Percentiles rank a stretch among this genome's conserved stretches.
Conservation (phyloP, 2,888 invertebrate genomes). For the Phrixothrix hirtus region DNA sequence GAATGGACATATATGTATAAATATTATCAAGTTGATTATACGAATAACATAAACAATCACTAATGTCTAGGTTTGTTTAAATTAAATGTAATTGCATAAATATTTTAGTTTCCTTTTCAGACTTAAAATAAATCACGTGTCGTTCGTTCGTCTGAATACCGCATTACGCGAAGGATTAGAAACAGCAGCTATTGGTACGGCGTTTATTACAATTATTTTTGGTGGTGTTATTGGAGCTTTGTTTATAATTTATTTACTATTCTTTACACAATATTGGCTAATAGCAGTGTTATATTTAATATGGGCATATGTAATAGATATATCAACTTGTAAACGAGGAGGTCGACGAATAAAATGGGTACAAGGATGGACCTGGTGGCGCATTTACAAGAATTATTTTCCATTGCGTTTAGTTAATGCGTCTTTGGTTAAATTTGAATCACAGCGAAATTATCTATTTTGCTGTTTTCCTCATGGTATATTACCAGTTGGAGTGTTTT, state of each 20-base stretch:
- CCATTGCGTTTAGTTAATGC: slow-evolving; percentile 81
- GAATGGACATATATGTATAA: too few relatives aligned
- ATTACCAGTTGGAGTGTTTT: slow-evolving; percentile 77
- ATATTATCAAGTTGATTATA: too few relatives aligned
- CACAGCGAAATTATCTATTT: slow-evolving; percentile 80
- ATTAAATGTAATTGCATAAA: too few relatives aligned
- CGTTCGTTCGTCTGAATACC: too few relatives aligned
- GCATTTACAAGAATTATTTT: slow-evolving; percentile 79
- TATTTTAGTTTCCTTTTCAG: too few relatives aligned
- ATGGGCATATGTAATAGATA: slow-evolving; percentile 66
- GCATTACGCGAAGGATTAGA: slow-evolving; percentile 80
- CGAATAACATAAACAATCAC: too few relatives aligned
- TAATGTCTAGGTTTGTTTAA: too few relatives aligned
- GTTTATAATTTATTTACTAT: slow-evolving; percentile 62
- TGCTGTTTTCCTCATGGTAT: slow-evolving; percentile 89
- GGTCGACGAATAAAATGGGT: slow-evolving; percentile 57
- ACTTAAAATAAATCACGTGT: too few relatives aligned
- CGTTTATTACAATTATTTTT: slow-evolving; percentile 69
- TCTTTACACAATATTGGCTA: slow-evolving; percentile 62
- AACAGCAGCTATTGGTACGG: slow-evolving; percentile 75
- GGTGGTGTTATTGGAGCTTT: slow-evolving; percentile 61
- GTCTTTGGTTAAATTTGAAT: slow-evolving; percentile 80
- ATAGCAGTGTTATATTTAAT: slow-evolving; percentile 62
- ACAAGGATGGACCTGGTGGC: slow-evolving; percentile 71
- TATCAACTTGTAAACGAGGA: slow-evolving; percentile 62